phyloP scores from a whole-genome alignment of 2,113 vertebrate species.

The Bagarius yarrelli region DNA sequence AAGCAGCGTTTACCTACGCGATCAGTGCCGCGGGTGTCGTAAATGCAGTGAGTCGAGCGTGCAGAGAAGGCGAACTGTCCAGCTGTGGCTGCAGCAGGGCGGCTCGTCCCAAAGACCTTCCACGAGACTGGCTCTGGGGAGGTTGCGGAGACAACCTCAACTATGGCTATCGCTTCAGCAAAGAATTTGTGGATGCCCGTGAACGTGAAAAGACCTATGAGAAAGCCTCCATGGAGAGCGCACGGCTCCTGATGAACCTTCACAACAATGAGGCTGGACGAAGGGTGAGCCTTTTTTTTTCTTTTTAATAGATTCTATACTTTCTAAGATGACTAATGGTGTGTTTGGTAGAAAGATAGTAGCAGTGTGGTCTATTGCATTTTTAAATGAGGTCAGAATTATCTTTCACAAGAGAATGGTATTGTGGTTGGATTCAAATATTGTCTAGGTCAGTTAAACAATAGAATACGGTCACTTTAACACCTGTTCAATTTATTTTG shows the following conservation, averaged over 20 bases:
- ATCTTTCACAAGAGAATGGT: neutral
- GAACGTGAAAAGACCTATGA: slow-evolving; percentile 91
- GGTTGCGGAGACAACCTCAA: slow-evolving; percentile 97
- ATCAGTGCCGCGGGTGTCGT: slow-evolving; percentile 95
- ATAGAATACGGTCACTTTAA: neutral
- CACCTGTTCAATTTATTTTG: neutral
- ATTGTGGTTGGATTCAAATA: neutral
- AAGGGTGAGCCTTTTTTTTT: slow-evolving; percentile 74
- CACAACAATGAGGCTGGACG: slow-evolving; percentile 97
- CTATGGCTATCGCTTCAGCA: slow-evolving; percentile 95
- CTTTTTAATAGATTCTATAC: neutral
- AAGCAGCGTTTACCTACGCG: slow-evolving; percentile 94
- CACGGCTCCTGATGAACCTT: slow-evolving; percentile 90
- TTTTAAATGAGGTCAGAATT: neutral
- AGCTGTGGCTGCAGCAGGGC: slow-evolving; percentile 95
- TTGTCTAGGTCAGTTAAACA: no score
- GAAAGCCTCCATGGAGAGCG: slow-evolving; percentile 85
- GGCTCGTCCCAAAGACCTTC: slow-evolving; percentile 89
- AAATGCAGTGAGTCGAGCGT: slow-evolving; percentile 94
- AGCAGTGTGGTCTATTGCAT: neutral
- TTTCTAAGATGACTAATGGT: neutral
- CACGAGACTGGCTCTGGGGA: slow-evolving; percentile 97
- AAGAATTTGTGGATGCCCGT: slow-evolving; percentile 94
- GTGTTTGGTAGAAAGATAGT: neutral
- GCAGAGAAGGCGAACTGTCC: slow-evolving; percentile 93